Percentiles rank a stretch among this genome's conserved stretches.
phyloP scores from a whole-genome alignment of 1,140 invertebrate species.

The Acromyrmex echinatior region DNA sequence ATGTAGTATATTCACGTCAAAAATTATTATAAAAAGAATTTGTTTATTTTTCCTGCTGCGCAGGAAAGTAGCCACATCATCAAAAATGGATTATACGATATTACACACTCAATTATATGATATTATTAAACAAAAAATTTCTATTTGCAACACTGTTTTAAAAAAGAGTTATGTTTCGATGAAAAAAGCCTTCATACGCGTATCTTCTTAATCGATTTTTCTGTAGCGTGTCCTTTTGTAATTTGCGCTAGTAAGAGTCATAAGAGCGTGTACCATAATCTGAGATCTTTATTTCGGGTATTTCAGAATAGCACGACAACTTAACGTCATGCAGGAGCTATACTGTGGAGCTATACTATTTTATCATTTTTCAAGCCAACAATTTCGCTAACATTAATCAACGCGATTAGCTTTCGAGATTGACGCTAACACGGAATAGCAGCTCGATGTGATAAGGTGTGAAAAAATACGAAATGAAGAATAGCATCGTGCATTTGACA shows the following conservation, averaged over 20 bases:
- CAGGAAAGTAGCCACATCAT: not conserved
- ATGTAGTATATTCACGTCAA: not conserved
- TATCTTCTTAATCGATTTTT: constrained; percentile 33
- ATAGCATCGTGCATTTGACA: not conserved
- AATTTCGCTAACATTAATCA: constrained; percentile 60
- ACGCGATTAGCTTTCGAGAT: constrained; percentile 44
- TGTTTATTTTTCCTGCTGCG: not conserved
- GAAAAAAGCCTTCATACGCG: not conserved
- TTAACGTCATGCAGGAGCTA: not conserved
- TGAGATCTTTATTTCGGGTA: constrained; percentile 39
- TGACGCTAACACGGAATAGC: not conserved
- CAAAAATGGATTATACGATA: not conserved
- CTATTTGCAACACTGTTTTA: not conserved
- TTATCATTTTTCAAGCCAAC: constrained; percentile 36
- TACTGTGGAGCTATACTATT: not conserved
- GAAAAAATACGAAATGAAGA: constrained; percentile 20
- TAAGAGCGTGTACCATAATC: constrained; percentile 22
- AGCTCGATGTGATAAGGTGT: constrained; percentile 10
- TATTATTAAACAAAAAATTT: not conserved
- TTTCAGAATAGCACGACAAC: constrained; percentile 45
- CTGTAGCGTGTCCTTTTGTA: constrained; percentile 43
- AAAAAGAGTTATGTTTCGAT: not conserved
- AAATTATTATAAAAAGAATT: not conserved
- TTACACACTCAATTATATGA: not conserved
- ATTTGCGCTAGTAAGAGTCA: constrained; percentile 22